These are phyloP conservation scores for Mesopsocus fuscifrons DNA, from an alignment of 2,888 invertebrate genomes.

Conservation along the genomic window DNA sequence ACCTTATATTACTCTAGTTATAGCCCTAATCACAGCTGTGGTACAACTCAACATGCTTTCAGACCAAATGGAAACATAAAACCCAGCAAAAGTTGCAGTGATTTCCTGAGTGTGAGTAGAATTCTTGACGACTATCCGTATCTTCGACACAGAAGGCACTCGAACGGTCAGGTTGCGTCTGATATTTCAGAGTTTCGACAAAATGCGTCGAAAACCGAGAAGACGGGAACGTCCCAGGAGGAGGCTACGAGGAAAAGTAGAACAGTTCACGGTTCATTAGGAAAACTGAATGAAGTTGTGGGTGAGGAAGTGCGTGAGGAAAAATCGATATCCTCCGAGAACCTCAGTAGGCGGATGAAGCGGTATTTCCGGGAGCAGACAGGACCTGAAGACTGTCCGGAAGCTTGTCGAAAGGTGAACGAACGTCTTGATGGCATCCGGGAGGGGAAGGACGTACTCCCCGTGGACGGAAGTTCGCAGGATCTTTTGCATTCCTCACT, in stretches of 20 bases:
- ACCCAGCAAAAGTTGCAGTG: slow-evolving; percentile 9
- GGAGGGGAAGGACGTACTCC: not conserved
- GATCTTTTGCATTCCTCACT: slow-evolving; percentile 31
- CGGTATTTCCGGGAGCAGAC: not conserved
- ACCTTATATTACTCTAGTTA: slow-evolving; percentile 7
- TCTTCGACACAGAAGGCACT: slow-evolving; percentile 5
- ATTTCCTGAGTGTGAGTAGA: slow-evolving; percentile 6
- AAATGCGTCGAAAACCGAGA: not conserved
- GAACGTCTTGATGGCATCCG: not conserved
- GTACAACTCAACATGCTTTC: not conserved
- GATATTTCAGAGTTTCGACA: slow-evolving; percentile 8
- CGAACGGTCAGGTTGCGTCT: slow-evolving; percentile 8
- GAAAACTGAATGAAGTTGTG: not conserved
- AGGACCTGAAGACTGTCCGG: not conserved
- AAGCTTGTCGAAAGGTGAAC: slow-evolving; percentile 2
- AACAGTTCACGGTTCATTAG: not conserved
- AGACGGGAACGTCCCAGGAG: not conserved
- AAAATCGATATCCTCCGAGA: slow-evolving; percentile 1
- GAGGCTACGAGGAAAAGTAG: not conserved
- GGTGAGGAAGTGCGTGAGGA: not conserved
- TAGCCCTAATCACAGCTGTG: not conserved
- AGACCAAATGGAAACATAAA: not conserved
- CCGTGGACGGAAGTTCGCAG: slow-evolving; percentile 22
- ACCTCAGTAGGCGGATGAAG: not conserved
- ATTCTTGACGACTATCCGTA: slow-evolving; percentile 8